Conservation (phyloP, 2,888 invertebrate species). For the Netelia melanura region DNA sequence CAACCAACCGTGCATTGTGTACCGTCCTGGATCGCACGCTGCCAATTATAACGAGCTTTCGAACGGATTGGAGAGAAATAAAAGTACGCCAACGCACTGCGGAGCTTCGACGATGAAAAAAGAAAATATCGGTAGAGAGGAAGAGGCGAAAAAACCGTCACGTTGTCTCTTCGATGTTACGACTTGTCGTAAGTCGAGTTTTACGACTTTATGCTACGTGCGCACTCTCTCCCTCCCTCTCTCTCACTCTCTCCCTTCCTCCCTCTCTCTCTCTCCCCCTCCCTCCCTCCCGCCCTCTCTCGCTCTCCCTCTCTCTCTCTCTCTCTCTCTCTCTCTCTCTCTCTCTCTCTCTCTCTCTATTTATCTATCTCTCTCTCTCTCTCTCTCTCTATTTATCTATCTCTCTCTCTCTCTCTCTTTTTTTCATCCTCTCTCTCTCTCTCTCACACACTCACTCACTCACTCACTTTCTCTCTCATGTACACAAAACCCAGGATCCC, state of each 20-base stretch:
- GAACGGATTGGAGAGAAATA: conserved; percentile 38
- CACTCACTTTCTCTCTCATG: neutral
- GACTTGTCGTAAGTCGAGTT: conserved; percentile 81
- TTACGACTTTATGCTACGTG: conserved; percentile 83
- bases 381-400: neutral
- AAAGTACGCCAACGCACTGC: conserved; percentile 10
- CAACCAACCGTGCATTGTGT: neutral
- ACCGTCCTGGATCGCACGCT: conserved; percentile 4
- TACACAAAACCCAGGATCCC: conserved; percentile 11
- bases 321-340: too few species aligned
- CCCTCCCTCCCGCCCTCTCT: too few species aligned
- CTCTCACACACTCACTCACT: too few species aligned
- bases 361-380: too few species aligned
- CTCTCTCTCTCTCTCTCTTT: too few species aligned
- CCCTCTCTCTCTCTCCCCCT: too few species aligned
- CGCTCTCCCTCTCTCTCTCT: too few species aligned
- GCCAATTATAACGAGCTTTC: conserved; percentile 58
- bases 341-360: neutral
- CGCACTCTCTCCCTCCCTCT: conserved; percentile 63
- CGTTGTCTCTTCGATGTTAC: conserved; percentile 76
- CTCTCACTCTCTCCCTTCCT: neutral
- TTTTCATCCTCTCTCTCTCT: too few species aligned
- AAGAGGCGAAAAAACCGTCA: conserved; percentile 61
- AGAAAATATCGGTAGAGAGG: conserved; percentile 57
- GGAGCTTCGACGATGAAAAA: conserved; percentile 52